These are phyloP conservation scores for Allacma fusca DNA, from an alignment of 2,888 invertebrate genomes.

Conservation along the genomic window DNA sequence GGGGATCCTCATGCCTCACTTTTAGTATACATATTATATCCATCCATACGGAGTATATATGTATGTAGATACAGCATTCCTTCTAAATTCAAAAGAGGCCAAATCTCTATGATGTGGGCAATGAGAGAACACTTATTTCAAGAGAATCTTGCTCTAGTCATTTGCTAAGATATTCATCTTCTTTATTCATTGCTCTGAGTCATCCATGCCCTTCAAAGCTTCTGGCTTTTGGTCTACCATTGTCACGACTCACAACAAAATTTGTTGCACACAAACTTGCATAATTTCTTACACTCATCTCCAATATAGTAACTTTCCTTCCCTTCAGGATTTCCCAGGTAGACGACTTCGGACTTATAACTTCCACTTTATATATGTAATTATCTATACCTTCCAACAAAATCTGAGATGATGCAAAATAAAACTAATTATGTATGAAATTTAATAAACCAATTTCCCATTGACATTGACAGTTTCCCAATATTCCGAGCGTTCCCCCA, in stretches of 20 bases:
- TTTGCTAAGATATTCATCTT: neutral
- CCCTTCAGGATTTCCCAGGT: no score
- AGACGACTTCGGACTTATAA: no score
- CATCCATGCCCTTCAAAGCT: slow-evolving; percentile 16
- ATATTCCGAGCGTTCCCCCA: no score
- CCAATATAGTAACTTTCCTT: neutral
- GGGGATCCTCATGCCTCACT: no score
- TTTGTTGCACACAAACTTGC: neutral
- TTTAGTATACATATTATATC: no score
- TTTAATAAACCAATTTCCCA: no score
- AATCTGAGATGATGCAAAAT: no score
- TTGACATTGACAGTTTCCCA: no score
- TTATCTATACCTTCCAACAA: no score
- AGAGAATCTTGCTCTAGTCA: neutral
- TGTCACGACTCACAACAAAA: neutral
- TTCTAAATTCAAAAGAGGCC: slow-evolving; percentile 10
- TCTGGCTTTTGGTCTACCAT: neutral
- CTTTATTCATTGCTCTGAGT: neutral
- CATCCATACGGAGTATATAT: no score
- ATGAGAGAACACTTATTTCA: neutral
- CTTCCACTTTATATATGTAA: no score
- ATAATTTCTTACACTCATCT: neutral
- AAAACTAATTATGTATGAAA: no score
- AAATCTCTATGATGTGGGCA: neutral
- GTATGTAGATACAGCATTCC: neutral